Conservation (phyloP, 2,113 vertebrate genomes). For the Empidonax traillii region DNA sequence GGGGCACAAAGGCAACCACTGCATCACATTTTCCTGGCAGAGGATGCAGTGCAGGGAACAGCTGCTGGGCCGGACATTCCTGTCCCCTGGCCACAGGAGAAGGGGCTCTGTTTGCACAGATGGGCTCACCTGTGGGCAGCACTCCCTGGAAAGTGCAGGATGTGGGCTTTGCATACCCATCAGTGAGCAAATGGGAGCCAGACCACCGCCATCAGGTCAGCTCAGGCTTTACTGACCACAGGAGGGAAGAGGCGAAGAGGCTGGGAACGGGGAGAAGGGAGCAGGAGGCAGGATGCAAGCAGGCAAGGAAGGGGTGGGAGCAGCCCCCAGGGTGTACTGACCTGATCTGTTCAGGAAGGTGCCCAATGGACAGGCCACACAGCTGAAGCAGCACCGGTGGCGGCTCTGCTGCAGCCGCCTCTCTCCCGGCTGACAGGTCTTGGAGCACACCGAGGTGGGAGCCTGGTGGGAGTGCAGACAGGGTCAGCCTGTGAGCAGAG, state of each 20-base stretch:
- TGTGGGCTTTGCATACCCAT: background rate
- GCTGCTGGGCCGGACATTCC: fast-evolving
- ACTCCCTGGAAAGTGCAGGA: background rate
- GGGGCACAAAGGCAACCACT: background rate
- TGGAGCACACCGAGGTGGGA: slow-evolving; percentile 58
- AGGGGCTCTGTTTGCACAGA: background rate
- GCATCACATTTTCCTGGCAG: background rate
- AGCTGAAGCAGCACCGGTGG: slow-evolving; percentile 81
- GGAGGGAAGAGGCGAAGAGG: background rate
- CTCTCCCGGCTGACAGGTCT: slow-evolving; percentile 39
- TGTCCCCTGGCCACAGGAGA: background rate
- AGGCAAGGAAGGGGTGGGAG: background rate
- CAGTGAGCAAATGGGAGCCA: background rate
- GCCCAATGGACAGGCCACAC: slow-evolving; percentile 67
- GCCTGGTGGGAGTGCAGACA: background rate
- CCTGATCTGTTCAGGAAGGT: slow-evolving; percentile 81
- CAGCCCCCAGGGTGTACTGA: background rate
- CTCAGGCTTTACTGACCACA: background rate
- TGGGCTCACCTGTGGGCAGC: background rate
- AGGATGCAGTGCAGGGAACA: background rate
- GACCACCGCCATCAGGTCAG: background rate
- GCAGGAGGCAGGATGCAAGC: background rate
- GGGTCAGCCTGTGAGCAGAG: background rate
- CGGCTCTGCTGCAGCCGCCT: slow-evolving; percentile 14
- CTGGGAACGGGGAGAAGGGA: background rate